Evolutionary conservation across 2,888 invertebrate species (phyloP).

Genomic region (Anthoptus insignis): DNA sequence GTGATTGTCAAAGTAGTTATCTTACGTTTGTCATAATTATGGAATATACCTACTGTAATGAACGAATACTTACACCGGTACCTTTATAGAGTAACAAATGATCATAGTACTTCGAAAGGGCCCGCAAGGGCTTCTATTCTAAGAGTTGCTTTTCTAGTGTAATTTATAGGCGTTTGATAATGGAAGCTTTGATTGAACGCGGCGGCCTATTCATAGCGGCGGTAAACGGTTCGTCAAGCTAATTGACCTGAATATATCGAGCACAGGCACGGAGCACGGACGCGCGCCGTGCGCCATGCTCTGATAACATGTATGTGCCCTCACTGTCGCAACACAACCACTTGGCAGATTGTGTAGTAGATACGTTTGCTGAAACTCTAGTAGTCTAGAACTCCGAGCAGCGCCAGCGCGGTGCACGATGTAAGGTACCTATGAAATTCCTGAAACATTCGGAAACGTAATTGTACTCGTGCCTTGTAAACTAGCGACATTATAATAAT

Average conservation of each 20-base stretch:
- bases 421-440: too few relatives aligned
- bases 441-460: too few relatives aligned
- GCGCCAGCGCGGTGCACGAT: neutral
- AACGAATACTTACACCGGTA: neutral
- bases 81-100: neutral
- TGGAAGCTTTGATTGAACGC: constrained; percentile 34
- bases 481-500: too few relatives aligned
- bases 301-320: constrained; percentile 28
- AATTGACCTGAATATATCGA: constrained; percentile 35
- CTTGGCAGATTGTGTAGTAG: neutral
- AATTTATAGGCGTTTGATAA: constrained; percentile 31
- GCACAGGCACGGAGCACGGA: constrained; percentile 24
- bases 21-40: too few relatives aligned
- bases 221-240: constrained; percentile 31
- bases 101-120: neutral
- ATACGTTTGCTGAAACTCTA: too few relatives aligned
- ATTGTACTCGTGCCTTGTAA: too few relatives aligned
- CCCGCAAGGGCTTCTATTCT: neutral
- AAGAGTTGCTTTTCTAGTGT: neutral
- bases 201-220: constrained; percentile 34
- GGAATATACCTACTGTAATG: too few relatives aligned
- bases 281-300: constrained; percentile 2
- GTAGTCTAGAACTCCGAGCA: too few relatives aligned
- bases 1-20: too few relatives aligned
- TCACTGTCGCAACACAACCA: constrained; percentile 21